Conservation (phyloP, 2,113 vertebrate species). For the Pollimyrus isidori region DNA sequence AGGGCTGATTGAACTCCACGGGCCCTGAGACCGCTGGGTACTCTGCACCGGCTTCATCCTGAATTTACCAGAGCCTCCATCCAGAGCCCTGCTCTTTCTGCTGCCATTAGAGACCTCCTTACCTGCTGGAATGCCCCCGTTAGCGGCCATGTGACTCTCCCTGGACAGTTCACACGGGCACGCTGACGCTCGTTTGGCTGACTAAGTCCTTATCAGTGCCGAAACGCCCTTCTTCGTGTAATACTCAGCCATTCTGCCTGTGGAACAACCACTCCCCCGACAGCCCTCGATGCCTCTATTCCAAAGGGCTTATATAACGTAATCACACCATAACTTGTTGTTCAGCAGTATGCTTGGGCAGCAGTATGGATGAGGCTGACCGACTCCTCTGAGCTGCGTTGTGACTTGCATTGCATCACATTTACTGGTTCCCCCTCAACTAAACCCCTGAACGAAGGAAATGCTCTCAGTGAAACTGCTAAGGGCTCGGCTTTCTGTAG, state of each 20-base stretch:
- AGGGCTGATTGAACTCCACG: not conserved
- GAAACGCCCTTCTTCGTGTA: not conserved
- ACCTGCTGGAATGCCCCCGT: not conserved
- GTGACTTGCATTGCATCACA: not conserved
- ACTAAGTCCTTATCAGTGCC: slow-evolving; percentile 20
- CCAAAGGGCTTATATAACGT: slow-evolving; percentile 21
- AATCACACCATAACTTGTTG: not conserved
- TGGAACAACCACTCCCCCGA: not conserved
- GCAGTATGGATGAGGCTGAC: not conserved
- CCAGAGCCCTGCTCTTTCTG: not conserved
- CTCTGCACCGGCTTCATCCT: not conserved
- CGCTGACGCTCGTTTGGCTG: not conserved
- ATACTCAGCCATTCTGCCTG: not conserved
- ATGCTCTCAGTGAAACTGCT: not conserved
- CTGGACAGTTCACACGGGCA: not conserved
- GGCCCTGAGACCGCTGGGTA: not conserved
- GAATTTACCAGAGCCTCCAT: not conserved
- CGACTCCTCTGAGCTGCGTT: not conserved
- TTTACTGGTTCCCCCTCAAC: not conserved
- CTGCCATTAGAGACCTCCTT: not conserved
- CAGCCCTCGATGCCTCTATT: not conserved
- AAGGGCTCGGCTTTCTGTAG: not conserved
- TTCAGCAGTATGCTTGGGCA: not conserved
- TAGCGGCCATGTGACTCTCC: not conserved
- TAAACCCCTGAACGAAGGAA: not conserved